These are phyloP conservation scores for Neolamprologus cancellatus DNA, from an alignment of 2,113 vertebrate species.

Conservation along the genomic window DNA sequence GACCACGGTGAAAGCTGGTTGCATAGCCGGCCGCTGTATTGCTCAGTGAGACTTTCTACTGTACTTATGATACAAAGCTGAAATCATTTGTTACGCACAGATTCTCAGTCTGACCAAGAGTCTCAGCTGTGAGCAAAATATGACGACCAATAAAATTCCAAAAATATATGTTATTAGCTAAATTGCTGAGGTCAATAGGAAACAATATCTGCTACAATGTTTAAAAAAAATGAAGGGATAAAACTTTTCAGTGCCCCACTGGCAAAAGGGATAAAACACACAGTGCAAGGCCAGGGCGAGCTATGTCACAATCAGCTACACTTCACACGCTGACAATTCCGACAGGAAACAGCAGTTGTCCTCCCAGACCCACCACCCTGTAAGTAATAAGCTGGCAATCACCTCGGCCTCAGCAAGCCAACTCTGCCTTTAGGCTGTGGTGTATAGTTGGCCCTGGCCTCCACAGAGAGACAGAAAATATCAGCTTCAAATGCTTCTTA, in stretches of 20 bases:
- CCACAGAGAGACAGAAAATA: neutral
- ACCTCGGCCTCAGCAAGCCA: neutral
- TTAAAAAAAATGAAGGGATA: neutral
- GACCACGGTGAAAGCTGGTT: neutral
- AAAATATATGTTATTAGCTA: neutral
- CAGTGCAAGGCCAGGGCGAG: neutral
- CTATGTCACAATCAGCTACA: neutral
- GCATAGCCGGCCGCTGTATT: neutral
- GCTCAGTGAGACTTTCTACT: neutral
- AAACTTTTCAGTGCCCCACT: neutral
- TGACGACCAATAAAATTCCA: neutral
- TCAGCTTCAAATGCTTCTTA: neutral
- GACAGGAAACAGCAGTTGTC: neutral
- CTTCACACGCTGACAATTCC: neutral
- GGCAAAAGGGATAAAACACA: neutral
- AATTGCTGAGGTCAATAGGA: neutral
- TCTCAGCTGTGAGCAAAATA: neutral
- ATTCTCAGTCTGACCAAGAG: neutral
- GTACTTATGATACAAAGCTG: neutral
- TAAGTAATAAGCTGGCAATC: neutral
- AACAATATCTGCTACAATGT: neutral
- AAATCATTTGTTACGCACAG: neutral
- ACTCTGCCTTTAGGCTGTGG: neutral
- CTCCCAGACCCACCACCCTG: neutral
- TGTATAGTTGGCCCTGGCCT: neutral